Base-by-base conservation (phyloP, 2,888 invertebrate species). In the Agrotis exclamationis region DNA sequence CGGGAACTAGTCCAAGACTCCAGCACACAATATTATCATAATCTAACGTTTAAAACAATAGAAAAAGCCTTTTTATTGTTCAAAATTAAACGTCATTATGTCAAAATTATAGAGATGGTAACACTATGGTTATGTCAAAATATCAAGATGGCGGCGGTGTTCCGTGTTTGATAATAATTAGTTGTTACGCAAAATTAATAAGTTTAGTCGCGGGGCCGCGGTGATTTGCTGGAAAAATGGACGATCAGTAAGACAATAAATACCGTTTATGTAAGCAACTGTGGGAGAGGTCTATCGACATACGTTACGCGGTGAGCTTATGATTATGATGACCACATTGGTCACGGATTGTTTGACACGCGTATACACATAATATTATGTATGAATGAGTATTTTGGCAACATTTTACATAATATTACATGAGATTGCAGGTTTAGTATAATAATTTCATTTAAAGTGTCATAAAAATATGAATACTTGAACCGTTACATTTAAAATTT, bases 141-240 rank as follows among this genome's bases (percentile, higher is more conserved):
- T 67, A 59, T 57, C 48, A 80, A 75, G 74, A 83, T 85, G 76
- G 76, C 70, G 64, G 33, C 44, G 20, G 22, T 62, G 80, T 85
- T 83, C 78, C 78, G 83, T 64, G 73, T 85, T 74, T 78, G 79
- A 73, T 78, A 78, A 73, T 78, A 76, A 83, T 84, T 85, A 71
- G 28, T 67, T 45, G 70, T 84, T 84, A 68, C 83, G 83, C 83
- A 85, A 85, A 85, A 78, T 85, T 76, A 74, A 78, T 85, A 72
- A 66, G 70, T 70, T 85, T 78, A 74, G 80, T 78, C 47, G 74
- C 80, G 81, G 78, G 62, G 57, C 72, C 79, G 70, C 67, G 73
- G 74, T 74, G 76, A 73, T 69, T 74, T 73, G 60, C 68, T 20
- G 70, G 53, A 67, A 74, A 84, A 74, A 76, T 80, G 64, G 67